Percentiles rank a stretch among this genome's conserved stretches.
These are phyloP conservation scores for Nipponacmea schrenckii DNA, from an alignment of 2,888 invertebrate genomes.

Conservation along the genomic window DNA sequence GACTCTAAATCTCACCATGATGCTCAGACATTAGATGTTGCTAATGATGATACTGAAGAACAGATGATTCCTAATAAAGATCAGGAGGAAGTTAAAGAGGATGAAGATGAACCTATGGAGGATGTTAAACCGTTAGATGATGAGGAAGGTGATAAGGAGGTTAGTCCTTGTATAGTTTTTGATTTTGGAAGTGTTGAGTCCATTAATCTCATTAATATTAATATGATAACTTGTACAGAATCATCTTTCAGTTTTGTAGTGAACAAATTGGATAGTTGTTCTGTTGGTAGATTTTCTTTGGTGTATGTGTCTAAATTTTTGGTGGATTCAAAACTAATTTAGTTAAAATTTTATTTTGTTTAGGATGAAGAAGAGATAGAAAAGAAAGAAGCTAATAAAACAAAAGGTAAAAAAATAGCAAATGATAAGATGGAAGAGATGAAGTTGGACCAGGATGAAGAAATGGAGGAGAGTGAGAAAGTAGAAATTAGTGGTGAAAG, in stretches of 20 bases:
- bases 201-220: too few species aligned
- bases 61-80: conserved; percentile 75
- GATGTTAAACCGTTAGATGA: conserved; percentile 65
- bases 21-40: conserved; percentile 74
- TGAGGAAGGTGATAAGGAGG: conserved; percentile 65
- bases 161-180: not conserved
- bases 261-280: too few species aligned
- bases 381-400: conserved; percentile 25
- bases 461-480: conserved; percentile 33
- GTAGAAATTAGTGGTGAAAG: conserved; percentile 78
- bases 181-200: too few species aligned
- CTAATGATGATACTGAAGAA: conserved; percentile 80
- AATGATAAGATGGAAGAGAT: conserved; percentile 17
- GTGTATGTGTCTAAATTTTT: too few species aligned
- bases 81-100: conserved; percentile 73
- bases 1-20: conserved; percentile 77
- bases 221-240: too few species aligned
- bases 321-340: too few species aligned
- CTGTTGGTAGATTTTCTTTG: too few species aligned
- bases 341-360: too few species aligned
- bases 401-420: conserved; percentile 17
- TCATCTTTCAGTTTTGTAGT: too few species aligned
- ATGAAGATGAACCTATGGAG: conserved; percentile 73
- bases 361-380: conserved; percentile 25
- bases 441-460: conserved; percentile 28